Evolutionary conservation across 2,797 vertebrate genomes (phyloP).

Genomic region (Hyperoplus lanceolatus): DNA sequence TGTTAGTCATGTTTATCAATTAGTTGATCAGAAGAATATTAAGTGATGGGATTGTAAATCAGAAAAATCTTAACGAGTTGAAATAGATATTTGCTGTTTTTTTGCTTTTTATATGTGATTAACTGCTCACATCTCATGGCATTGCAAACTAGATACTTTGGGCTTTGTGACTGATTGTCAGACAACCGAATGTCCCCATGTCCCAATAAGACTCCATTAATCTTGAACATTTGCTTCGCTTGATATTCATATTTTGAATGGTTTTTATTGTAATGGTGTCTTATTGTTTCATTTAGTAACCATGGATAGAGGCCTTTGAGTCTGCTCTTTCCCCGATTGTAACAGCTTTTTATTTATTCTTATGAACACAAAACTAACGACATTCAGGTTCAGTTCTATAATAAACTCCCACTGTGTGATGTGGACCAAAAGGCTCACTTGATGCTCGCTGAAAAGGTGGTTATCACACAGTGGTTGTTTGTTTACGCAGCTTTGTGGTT

Average conservation of each 20-base stretch:
- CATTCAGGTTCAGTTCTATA: neutral
- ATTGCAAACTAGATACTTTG: no score
- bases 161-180: no score
- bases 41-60: neutral
- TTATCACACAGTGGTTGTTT: constrained; percentile 11
- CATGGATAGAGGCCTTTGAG: neutral
- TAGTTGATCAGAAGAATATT: neutral
- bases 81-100: no score
- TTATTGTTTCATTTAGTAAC: no score
- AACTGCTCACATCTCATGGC: no score
- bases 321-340: neutral
- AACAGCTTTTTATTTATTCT: neutral
- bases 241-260: no score
- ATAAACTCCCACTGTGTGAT: constrained; percentile 6
- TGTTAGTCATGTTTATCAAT: neutral
- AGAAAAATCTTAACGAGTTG: no score
- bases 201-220: no score
- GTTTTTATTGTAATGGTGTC: no score
- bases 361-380: neutral
- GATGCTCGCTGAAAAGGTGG: neutral
- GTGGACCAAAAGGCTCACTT: neutral
- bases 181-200: no score
- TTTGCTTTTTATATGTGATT: no score
- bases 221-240: no score
- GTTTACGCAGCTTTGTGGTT: constrained; percentile 11